These are phyloP conservation scores for Callosobruchus maculatus DNA, from an alignment of 2,888 invertebrate genomes.

Conservation along the genomic window DNA sequence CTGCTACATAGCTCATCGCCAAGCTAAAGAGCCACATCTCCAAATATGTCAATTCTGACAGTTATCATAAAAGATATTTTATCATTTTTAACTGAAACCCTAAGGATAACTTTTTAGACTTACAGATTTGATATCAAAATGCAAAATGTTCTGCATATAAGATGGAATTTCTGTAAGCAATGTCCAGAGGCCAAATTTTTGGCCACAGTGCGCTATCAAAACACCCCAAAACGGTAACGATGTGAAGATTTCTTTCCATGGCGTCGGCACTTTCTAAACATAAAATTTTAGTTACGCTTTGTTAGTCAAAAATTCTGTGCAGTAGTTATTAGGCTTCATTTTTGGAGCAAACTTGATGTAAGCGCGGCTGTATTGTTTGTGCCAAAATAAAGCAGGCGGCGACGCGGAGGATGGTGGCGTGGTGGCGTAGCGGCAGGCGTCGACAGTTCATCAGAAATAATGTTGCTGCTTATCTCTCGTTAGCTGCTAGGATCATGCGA, in stretches of 20 bases:
- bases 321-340: too few relatives aligned
- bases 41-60: constrained; percentile 71
- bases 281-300: too few relatives aligned
- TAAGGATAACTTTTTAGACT: constrained; percentile 21
- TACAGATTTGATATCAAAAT: constrained; percentile 68
- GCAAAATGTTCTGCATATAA: constrained; percentile 70
- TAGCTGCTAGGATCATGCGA: neutral
- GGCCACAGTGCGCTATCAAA: constrained; percentile 67
- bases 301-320: too few relatives aligned
- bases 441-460: neutral
- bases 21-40: constrained; percentile 69
- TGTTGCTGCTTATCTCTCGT: neutral
- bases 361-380: too few relatives aligned
- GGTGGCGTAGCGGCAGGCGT: too few relatives aligned
- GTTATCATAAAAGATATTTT: constrained; percentile 31
- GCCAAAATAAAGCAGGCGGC: too few relatives aligned
- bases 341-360: too few relatives aligned
- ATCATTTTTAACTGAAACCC: too few relatives aligned
- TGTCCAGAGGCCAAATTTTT: constrained; percentile 82
- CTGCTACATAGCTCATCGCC: constrained; percentile 64
- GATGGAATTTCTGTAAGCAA: constrained; percentile 77
- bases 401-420: too few relatives aligned
- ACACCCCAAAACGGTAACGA: constrained; percentile 75
- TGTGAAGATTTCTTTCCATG: constrained; percentile 71
- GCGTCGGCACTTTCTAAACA: constrained; percentile 51